Conservation (phyloP, 2,888 invertebrate genomes). For the Abscondita cerata region DNA sequence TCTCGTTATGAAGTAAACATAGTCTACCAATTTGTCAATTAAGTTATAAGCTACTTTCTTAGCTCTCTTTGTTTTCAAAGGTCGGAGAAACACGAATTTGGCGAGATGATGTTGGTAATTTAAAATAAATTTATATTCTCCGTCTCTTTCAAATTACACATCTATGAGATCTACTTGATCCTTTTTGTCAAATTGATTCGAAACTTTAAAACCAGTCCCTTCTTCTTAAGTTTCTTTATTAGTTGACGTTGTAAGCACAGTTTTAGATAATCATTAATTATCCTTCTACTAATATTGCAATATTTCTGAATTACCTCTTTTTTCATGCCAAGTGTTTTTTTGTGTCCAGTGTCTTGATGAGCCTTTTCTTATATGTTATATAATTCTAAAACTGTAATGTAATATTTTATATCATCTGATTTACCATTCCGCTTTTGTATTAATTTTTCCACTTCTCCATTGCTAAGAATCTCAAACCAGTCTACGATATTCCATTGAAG, state of each 20-base stretch:
- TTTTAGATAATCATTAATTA: neutral
- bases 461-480: neutral
- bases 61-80: conserved; percentile 45
- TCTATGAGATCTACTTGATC: neutral
- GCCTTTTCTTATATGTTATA: neutral
- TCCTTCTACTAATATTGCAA: conserved; percentile 1
- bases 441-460: neutral
- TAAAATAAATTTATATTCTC: conserved; percentile 48
- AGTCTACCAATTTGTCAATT: no score
- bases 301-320: neutral
- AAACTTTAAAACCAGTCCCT: neutral
- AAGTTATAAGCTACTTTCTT: conserved; percentile 37
- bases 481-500: neutral
- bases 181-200: neutral
- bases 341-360: conserved; percentile 3
- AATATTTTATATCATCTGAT: no score
- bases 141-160: no score
- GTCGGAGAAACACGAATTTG: conserved; percentile 45
- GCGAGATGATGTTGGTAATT: conserved; percentile 53
- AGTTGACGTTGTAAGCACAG: neutral
- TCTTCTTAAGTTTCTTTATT: neutral
- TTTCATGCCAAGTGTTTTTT: conserved; percentile 1
- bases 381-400: no score
- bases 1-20: no score
- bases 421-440: neutral